Percentiles rank a stretch among this genome's conserved stretches.
Evolutionary conservation across 2,888 invertebrate genomes (phyloP).

Genomic region (Dicranocentrus wangi): DNA sequence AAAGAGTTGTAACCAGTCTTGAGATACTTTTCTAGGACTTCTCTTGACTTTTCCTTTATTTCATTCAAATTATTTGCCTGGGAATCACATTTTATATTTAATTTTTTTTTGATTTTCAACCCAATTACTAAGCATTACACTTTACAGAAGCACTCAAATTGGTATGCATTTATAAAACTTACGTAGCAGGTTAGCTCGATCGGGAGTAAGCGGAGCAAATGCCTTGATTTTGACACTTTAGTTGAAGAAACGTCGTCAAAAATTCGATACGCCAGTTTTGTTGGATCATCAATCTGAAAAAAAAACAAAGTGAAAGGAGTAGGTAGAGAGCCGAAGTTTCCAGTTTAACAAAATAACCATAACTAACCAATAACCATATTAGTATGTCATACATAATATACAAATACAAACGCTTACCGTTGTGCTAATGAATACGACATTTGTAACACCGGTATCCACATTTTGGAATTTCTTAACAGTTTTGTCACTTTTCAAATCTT

Average conservation of each 20-base stretch:
- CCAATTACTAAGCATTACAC: too few species aligned
- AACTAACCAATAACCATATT: too few species aligned
- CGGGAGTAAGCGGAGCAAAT: slow-evolving; percentile 86
- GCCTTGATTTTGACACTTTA: slow-evolving; percentile 83
- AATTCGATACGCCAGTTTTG: slow-evolving; percentile 82
- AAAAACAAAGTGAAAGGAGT: slow-evolving; percentile 25
- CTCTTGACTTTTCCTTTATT: slow-evolving; percentile 81
- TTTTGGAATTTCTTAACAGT: slow-evolving; percentile 27
- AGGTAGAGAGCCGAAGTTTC: slow-evolving; percentile 12
- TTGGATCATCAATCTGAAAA: slow-evolving; percentile 81
- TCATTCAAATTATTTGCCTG: slow-evolving; percentile 82
- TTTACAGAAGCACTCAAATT: too few species aligned
- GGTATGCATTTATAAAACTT: slow-evolving; percentile 60
- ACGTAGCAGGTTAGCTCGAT: slow-evolving; percentile 85
- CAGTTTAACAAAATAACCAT: neutral
- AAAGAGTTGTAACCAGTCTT: slow-evolving; percentile 83
- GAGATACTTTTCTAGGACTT: slow-evolving; percentile 84
- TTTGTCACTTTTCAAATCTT: slow-evolving; percentile 73
- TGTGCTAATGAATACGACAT: slow-evolving; percentile 89
- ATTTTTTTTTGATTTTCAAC: neutral
- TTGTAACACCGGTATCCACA: slow-evolving; percentile 87
- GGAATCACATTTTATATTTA: slow-evolving; percentile 43
- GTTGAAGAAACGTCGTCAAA: slow-evolving; percentile 83
- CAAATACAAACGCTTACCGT: slow-evolving; percentile 75
- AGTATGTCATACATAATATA: neutral